A percentile compares a stretch with the other conserved stretches of the same genome.
Conservation (phyloP, 2,113 vertebrate genomes). For the Lepisosteus osseus region DNA sequence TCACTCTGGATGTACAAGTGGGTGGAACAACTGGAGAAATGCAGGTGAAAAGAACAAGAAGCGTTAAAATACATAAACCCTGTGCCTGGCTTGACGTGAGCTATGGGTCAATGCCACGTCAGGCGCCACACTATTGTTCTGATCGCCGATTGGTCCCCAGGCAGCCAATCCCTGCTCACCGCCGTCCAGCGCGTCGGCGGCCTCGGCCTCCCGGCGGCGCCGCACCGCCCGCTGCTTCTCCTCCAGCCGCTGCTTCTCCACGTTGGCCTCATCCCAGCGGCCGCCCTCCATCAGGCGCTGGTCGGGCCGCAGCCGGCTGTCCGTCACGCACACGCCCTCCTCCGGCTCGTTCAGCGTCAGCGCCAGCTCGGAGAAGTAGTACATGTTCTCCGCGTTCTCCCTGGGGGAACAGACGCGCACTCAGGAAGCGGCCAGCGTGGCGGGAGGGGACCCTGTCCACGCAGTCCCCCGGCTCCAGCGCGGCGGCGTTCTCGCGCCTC, state of each 20-base stretch:
- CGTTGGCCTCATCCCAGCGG: slow-evolving; percentile 91
- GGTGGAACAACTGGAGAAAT: no score
- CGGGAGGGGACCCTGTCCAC: no score
- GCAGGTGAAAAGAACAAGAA: no score
- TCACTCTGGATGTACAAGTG: no score
- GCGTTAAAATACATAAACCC: no score
- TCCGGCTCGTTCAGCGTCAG: slow-evolving; percentile 86
- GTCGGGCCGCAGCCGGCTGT: slow-evolving; percentile 86
- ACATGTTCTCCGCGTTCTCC: slow-evolving; percentile 93
- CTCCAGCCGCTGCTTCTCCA: slow-evolving; percentile 89
- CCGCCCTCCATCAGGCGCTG: slow-evolving; percentile 93
- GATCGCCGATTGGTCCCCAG: no score
- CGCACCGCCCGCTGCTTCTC: slow-evolving; percentile 86
- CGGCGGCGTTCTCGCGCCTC: no score
- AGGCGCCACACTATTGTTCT: no score
- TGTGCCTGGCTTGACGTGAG: no score
- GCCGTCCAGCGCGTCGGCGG: slow-evolving; percentile 62
- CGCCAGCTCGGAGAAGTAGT: slow-evolving; percentile 90
- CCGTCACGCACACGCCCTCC: slow-evolving; percentile 80
- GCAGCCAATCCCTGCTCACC: slow-evolving; percentile 45
- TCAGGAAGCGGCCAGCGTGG: no score
- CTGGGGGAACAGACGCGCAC: slow-evolving; percentile 40
- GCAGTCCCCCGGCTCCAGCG: no score
- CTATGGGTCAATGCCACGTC: no score
- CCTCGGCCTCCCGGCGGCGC: slow-evolving; percentile 79